A percentile compares a stretch with the other conserved stretches of the same genome.
Conservation (phyloP, 2,888 invertebrate species). For the Dynastes maya region DNA sequence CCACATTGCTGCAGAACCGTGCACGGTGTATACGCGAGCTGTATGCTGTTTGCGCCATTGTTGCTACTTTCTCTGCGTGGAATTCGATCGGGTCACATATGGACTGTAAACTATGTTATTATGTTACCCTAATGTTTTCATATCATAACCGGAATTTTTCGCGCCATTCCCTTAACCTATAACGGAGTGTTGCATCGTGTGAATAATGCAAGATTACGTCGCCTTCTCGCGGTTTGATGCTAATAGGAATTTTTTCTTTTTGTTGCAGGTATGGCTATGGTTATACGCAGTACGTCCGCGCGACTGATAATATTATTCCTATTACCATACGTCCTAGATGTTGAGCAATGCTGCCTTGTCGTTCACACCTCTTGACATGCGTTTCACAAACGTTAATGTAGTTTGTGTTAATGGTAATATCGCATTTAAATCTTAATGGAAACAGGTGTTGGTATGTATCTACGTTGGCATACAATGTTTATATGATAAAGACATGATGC, state of each 20-base stretch:
- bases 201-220: constrained; percentile 32
- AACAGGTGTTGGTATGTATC: neutral
- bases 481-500: too few relatives aligned
- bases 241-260: constrained; percentile 14
- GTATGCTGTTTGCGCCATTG: constrained; percentile 4
- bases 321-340: constrained; percentile 31
- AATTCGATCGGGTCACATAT: constrained; percentile 43
- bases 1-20: neutral
- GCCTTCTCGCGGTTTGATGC: constrained; percentile 15
- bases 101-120: constrained; percentile 41
- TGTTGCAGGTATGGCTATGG: constrained; percentile 37
- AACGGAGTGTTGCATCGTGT: constrained; percentile 15
- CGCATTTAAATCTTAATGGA: neutral
- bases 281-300: constrained; percentile 2
- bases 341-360: constrained; percentile 18
- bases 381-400: constrained; percentile 3
- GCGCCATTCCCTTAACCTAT: constrained; percentile 14
- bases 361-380: constrained; percentile 1
- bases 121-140: constrained; percentile 27
- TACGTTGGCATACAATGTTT: neutral
- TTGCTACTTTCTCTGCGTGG: constrained; percentile 40
- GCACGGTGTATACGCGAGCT: neutral
- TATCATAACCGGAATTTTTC: constrained; percentile 37
- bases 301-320: constrained; percentile 7
- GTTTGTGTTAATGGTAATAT: constrained; percentile 6